Evolutionary conservation across 2,888 invertebrate genomes (phyloP).

Genomic region (Lomographa bimaculata): DNA sequence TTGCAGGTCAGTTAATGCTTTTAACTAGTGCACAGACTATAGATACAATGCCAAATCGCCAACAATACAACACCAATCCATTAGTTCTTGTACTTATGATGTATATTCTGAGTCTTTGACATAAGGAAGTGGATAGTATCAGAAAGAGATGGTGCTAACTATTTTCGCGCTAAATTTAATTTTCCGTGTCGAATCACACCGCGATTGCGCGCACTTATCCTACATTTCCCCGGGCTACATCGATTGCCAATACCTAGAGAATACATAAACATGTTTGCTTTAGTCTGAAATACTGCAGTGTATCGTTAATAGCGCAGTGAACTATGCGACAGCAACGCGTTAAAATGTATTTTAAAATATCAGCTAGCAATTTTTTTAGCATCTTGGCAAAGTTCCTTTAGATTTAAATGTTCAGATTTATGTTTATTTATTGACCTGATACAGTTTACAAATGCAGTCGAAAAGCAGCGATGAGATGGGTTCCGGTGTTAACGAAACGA

Average conservation of each 20-base stretch:
- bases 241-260: constrained; percentile 32
- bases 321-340: constrained; percentile 2
- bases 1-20: too few species aligned
- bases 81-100: too few species aligned
- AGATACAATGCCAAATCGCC: too few species aligned
- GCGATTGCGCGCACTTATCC: constrained; percentile 46
- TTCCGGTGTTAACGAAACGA: constrained; percentile 67
- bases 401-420: constrained; percentile 9
- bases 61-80: constrained; percentile 8
- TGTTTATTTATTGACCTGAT: constrained; percentile 17
- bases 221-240: constrained; percentile 33
- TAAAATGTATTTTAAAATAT: background rate
- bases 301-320: background rate
- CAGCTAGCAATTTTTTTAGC: background rate
- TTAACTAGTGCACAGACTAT: too few species aligned
- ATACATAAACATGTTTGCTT: constrained; percentile 21
- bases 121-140: constrained; percentile 22
- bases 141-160: constrained; percentile 9
- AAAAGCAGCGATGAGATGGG: constrained; percentile 72
- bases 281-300: constrained; percentile 29
- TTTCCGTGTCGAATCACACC: constrained; percentile 32
- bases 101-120: too few species aligned
- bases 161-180: constrained; percentile 33
- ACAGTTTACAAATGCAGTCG: constrained; percentile 59
- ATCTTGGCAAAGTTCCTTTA: constrained; percentile 2